Evolutionary conservation across 2,113 vertebrate genomes (phyloP), one percentile per base, ranked within the genome.

Genomic region (Bubo blakistoni): DNA sequence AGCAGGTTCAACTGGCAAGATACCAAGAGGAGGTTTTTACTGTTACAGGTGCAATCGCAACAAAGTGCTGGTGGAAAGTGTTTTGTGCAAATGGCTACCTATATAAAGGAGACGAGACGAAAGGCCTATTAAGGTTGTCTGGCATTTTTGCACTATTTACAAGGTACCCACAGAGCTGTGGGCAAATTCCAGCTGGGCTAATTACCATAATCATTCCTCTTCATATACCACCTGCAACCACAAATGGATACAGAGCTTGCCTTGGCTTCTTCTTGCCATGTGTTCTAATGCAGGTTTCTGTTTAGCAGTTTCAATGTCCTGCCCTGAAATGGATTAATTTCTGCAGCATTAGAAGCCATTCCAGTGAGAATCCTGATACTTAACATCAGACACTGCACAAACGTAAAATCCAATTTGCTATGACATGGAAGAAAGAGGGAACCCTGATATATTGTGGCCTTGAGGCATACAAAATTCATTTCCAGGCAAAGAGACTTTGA

Each of bases 101-200:
- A 42, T 54, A 47, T 4, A 90, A 85, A 82, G 38, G 51, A 74
- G 80, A 74, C 0, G 5, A 95, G 73, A 81, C 77, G 74, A 94
- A 91, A 92, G 69, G 86, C 58, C 79, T 90, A 59, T 63, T 81
- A 44, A 66, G 63, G 54, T 66, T 54, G 55, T 58, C 67, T 87
- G 71, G 58, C 62, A 59, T 73, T 96, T 92, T 30, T 90, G 81
- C 71, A 88, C 67, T 73, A 74, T 92, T 93, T 95, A 96, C 69
- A 88, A 70, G 81, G 70, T 74, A 90, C 55, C 82, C 72, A 84
- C 80, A 88, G 81, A 91, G 85, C 82, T 93, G 90, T 91, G 89
- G 73, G 81, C 95, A 95, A 95, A 96, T 89, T 96, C 93, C 93
- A 91, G 80, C 93, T 79, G 87, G 62, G 87, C 55, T 96, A 90